Percentiles rank a stretch among this genome's conserved stretches.
These are phyloP conservation scores for Leptinotarsa tumamoca DNA, from an alignment of 2,888 invertebrate species.

Conservation along the genomic window DNA sequence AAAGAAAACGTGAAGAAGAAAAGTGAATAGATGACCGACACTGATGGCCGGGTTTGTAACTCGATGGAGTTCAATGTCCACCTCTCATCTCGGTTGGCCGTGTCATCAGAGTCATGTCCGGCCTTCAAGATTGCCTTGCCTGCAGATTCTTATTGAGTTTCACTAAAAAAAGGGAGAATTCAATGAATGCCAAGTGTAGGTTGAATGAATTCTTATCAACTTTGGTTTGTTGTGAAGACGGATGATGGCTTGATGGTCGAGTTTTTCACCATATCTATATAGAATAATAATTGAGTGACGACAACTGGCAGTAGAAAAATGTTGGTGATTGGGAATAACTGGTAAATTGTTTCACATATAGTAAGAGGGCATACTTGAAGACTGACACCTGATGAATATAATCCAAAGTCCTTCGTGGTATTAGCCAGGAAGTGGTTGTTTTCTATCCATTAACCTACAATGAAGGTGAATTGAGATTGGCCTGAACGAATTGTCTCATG, in stretches of 20 bases:
- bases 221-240: background rate
- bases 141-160: conserved; percentile 31
- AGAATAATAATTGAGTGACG: too few relatives aligned
- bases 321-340: too few relatives aligned
- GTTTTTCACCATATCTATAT: too few relatives aligned
- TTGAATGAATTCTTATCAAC: background rate
- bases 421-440: too few relatives aligned
- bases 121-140: conserved; percentile 42
- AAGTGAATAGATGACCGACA: conserved; percentile 47
- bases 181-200: conserved; percentile 8
- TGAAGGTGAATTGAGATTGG: too few relatives aligned
- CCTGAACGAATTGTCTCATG: too few relatives aligned
- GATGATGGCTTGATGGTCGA: background rate
- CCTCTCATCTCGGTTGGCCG: conserved; percentile 43
- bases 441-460: too few relatives aligned
- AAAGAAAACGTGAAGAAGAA: conserved; percentile 3
- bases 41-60: conserved; percentile 35
- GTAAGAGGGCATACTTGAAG: too few relatives aligned
- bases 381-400: too few relatives aligned
- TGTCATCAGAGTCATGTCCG: conserved; percentile 46
- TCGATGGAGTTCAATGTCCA: conserved; percentile 43
- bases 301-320: too few relatives aligned
- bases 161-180: conserved; percentile 9
- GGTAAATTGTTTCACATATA: too few relatives aligned
- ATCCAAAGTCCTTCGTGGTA: too few relatives aligned